Conservation (phyloP, 1,140 invertebrate species). For the Drosophila repleta region DNA sequence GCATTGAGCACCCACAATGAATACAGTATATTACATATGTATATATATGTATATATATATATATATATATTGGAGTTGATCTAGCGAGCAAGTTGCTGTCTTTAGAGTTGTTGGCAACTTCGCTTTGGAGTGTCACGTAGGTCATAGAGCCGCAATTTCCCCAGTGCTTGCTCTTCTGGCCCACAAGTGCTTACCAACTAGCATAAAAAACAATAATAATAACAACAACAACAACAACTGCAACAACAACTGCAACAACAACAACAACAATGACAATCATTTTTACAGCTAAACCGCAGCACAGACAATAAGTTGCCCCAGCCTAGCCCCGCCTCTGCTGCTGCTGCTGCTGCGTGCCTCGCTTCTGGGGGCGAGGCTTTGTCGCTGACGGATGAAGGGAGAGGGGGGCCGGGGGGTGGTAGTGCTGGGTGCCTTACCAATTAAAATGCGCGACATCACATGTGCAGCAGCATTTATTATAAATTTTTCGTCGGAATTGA, state of each 20-base stretch:
- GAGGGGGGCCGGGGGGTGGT: slow-evolving; percentile 19
- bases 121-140: slow-evolving; percentile 63
- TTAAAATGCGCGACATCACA: slow-evolving; percentile 80
- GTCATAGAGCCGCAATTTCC: slow-evolving; percentile 43
- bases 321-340: neutral
- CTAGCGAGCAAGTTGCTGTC: slow-evolving; percentile 56
- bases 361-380: slow-evolving; percentile 2
- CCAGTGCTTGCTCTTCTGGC: slow-evolving; percentile 10
- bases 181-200: slow-evolving; percentile 62
- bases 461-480: slow-evolving; percentile 79
- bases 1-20: slow-evolving; percentile 40
- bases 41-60: slow-evolving; percentile 21
- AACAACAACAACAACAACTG: slow-evolving; percentile 35
- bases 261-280: slow-evolving; percentile 59
- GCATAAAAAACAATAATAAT: slow-evolving; percentile 42
- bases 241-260: slow-evolving; percentile 30
- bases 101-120: slow-evolving; percentile 24
- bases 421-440: slow-evolving; percentile 49
- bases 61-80: slow-evolving; percentile 51
- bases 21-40: neutral
- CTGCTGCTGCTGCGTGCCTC: slow-evolving; percentile 1
- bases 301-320: slow-evolving; percentile 15
- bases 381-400: too few species aligned
- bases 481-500: slow-evolving; percentile 78
- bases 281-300: slow-evolving; percentile 68